Percentiles rank a stretch among this genome's conserved stretches.
phyloP scores from a whole-genome alignment of 1,140 invertebrate species.

The Drosophila suzukii region DNA sequence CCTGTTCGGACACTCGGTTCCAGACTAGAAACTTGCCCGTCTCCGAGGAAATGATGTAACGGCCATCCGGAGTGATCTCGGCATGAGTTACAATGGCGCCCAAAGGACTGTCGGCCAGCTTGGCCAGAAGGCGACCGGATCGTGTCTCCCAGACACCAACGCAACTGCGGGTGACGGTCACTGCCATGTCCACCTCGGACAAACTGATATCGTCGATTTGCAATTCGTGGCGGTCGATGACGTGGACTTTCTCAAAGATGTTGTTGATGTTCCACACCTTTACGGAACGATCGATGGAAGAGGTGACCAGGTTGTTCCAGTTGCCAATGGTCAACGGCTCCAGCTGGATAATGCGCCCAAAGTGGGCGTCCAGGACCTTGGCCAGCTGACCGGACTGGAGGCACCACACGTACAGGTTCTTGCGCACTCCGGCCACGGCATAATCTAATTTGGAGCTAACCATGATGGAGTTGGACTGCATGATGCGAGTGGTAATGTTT shows the following conservation, averaged over 20 bases:
- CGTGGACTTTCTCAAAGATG: slow-evolving; percentile 98
- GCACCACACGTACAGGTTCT: slow-evolving; percentile 98
- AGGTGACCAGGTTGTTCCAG: slow-evolving; percentile 98
- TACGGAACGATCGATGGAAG: slow-evolving; percentile 98
- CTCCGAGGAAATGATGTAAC: slow-evolving; percentile 94
- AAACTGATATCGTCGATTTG: slow-evolving; percentile 96
- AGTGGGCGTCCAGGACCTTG: slow-evolving; percentile 98
- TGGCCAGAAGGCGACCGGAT: slow-evolving; percentile 92
- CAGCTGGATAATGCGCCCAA: slow-evolving; percentile 97
- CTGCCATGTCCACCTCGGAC: slow-evolving; percentile 91
- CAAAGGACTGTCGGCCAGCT: slow-evolving; percentile 95
- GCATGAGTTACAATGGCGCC: slow-evolving; percentile 98
- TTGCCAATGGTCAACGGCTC: slow-evolving; percentile 93
- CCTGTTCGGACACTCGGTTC: slow-evolving; percentile 93
- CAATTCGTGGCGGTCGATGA: slow-evolving; percentile 97
- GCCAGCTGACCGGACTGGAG: slow-evolving; percentile 91
- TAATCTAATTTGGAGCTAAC: slow-evolving; percentile 95
- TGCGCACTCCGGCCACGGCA: slow-evolving; percentile 97
- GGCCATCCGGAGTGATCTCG: slow-evolving; percentile 93
- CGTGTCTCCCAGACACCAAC: slow-evolving; percentile 98
- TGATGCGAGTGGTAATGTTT: slow-evolving; percentile 96
- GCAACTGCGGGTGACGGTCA: slow-evolving; percentile 95
- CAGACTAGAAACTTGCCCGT: slow-evolving; percentile 97
- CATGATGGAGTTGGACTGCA: slow-evolving; percentile 95
- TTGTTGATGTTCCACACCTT: slow-evolving; percentile 99